Evolutionary conservation across 2,113 vertebrate species (phyloP), one percentile per base, ranked within the genome.

Genomic region (Sarotherodon lohbergeri): DNA sequence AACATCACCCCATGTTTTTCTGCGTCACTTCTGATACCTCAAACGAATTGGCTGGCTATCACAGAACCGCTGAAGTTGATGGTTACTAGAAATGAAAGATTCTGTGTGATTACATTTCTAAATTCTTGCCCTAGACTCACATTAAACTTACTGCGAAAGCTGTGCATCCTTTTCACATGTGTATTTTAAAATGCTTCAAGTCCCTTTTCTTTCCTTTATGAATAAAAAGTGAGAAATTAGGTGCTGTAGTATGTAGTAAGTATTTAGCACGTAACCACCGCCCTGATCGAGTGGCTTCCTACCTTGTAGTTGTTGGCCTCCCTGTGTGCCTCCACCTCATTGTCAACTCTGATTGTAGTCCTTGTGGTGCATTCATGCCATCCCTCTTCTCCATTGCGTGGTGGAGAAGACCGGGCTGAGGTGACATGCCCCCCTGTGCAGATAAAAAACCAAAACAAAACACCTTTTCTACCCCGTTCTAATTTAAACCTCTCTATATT

Each of bases 251-350:
- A 1, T 46, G 39, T 6, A 73, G 3, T 27, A 50, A 78, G 1
- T 32, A 17, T 78, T 50, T 50, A 50, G 46, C 46, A n/a, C 3
- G 3, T n/a, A 50, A 78, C 27, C 41, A 11, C 27, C 2, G 2
- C 4, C 24, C 11, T 78, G 27, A 78, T 32, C 1, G 24, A 52
- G 27, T 12, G 17, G 48, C 34, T n/a, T 19, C 87, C 66, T 61
- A 97, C 97, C 96, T 94, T 97, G 93, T 97, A 97, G 94, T 98
- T 98, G 91, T 98, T 98, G 90, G 97, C 97, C 41, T 97, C 95
- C 83, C 96, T 97, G 82, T 97, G 95, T 3, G 98, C 97, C 91
- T 98, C 97, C 88, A 97, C 97, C 0, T 96, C 97, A 0, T 98
- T 98, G 41, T 97, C 97, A 0, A 96, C 96, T 1, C 94, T 95